phyloP scores from a whole-genome alignment of 1,140 invertebrate genomes.

The Phortica variegata region DNA sequence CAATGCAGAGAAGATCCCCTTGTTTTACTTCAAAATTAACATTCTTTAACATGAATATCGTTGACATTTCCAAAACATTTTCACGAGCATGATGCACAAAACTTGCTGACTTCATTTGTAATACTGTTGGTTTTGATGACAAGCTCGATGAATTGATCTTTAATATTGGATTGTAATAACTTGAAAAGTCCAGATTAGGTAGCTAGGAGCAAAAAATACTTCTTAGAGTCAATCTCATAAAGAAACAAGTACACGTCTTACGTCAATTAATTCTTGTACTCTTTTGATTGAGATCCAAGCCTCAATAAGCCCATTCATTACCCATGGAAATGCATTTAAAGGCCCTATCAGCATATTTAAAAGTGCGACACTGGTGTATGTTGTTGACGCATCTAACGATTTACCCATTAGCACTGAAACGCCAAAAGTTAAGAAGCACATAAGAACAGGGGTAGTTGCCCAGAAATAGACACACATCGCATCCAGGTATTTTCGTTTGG shows the following conservation, averaged over 20 bases:
- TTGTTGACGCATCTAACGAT: conserved; percentile 80
- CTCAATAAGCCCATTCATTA: conserved; percentile 93
- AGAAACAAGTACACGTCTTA: too few relatives aligned
- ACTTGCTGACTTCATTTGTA: conserved; percentile 41
- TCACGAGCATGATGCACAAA: conserved; percentile 31
- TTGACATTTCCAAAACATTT: neutral
- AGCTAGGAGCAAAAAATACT: conserved; percentile 13
- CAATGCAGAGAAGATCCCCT: conserved; percentile 68
- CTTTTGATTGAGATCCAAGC: conserved; percentile 87
- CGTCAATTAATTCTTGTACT: conserved; percentile 68
- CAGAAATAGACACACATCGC: conserved; percentile 99
- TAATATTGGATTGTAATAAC: conserved; percentile 50
- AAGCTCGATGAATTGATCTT: conserved; percentile 15
- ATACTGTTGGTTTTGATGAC: conserved; percentile 19
- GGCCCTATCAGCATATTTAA: conserved; percentile 96
- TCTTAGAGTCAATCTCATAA: conserved; percentile 1
- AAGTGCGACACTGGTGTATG: conserved; percentile 92
- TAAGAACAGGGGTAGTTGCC: conserved; percentile 97
- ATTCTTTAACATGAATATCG: conserved; percentile 30
- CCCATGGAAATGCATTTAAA: conserved; percentile 97
- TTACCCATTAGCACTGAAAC: conserved; percentile 85
- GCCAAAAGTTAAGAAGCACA: conserved; percentile 88
- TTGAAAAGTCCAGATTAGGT: conserved; percentile 48
- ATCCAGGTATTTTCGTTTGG: conserved; percentile 92
- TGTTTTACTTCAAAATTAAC: conserved; percentile 47